phyloP scores from a whole-genome alignment of 2,888 invertebrate species.

The Argynnis bischoffii region DNA sequence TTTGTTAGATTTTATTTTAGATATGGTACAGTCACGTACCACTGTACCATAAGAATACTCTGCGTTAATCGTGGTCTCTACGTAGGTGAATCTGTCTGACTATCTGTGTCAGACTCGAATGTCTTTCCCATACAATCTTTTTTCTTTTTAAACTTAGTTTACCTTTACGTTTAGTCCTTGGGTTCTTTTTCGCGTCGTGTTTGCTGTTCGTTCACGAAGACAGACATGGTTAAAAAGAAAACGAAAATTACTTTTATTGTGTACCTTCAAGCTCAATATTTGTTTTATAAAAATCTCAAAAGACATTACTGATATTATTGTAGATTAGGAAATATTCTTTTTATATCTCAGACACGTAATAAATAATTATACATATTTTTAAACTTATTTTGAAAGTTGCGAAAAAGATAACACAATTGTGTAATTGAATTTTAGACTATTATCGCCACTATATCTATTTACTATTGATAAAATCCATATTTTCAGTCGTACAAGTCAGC shows the following conservation, averaged over 20 bases:
- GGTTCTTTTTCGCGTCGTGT: conserved; percentile 55
- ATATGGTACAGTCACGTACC: conserved; percentile 42
- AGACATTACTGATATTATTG: too few relatives aligned
- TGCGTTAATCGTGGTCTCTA: conserved; percentile 36
- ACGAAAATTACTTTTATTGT: conserved; percentile 64
- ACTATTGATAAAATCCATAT: conserved; percentile 24
- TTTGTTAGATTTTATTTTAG: conserved; percentile 33
- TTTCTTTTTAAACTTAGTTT: conserved; percentile 56
- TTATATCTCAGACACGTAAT: too few relatives aligned
- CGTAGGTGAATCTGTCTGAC: conserved; percentile 55
- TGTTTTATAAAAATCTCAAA: conserved; percentile 29
- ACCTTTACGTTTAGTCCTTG: conserved; percentile 65
- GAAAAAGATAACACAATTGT: conserved; percentile 26
- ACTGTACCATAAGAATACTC: conserved; percentile 29
- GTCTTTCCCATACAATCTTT: conserved; percentile 60
- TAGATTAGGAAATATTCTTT: too few relatives aligned
- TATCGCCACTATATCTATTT: conserved; percentile 30
- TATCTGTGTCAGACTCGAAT: conserved; percentile 56
- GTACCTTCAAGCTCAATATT: conserved; percentile 38
- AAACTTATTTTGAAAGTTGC: conserved; percentile 3
- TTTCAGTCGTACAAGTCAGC: conserved; percentile 31
- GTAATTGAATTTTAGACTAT: conserved; percentile 28
- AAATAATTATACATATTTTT: too few relatives aligned
- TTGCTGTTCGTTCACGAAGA: conserved; percentile 51
- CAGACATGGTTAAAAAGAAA: conserved; percentile 59